phyloP scores from a whole-genome alignment of 2,113 vertebrate species.

The Brachyhypopomus occidentalis region DNA sequence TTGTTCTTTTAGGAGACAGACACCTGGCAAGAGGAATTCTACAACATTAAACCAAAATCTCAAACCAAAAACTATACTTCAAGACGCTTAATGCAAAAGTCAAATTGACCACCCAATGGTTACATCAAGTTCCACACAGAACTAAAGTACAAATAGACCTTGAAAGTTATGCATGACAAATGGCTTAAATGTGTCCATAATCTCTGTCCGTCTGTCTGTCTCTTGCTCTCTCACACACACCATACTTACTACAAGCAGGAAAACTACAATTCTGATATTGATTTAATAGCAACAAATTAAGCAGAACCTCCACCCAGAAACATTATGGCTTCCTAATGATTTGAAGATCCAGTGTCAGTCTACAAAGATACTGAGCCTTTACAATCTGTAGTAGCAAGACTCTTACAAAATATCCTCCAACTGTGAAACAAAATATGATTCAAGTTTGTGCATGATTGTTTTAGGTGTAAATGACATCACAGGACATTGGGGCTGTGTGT shows the following conservation, averaged over 20 bases:
- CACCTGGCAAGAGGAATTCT: no score
- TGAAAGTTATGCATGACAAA: no score
- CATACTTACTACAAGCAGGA: not conserved
- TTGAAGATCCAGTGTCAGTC: not conserved
- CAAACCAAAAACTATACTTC: no score
- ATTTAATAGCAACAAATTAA: not conserved
- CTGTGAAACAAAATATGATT: not conserved
- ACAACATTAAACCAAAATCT: no score
- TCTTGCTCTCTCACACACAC: not conserved
- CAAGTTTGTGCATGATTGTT: not conserved
- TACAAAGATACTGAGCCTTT: not conserved
- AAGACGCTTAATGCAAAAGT: no score
- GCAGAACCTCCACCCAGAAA: not conserved
- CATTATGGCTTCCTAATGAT: not conserved
- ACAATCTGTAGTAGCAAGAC: not conserved
- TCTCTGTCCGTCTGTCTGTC: no score
- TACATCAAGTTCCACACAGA: no score
- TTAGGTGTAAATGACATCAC: conserved; percentile 6
- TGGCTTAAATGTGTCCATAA: no score
- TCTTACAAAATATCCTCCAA: no score
- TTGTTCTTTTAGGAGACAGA: no score
- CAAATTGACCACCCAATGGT: no score
- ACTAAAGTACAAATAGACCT: no score
- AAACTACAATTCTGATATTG: not conserved
- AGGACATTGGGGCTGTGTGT: not conserved